Evolutionary conservation across 2,888 invertebrate genomes (phyloP).

Genomic region (Eilema sororculum): DNA sequence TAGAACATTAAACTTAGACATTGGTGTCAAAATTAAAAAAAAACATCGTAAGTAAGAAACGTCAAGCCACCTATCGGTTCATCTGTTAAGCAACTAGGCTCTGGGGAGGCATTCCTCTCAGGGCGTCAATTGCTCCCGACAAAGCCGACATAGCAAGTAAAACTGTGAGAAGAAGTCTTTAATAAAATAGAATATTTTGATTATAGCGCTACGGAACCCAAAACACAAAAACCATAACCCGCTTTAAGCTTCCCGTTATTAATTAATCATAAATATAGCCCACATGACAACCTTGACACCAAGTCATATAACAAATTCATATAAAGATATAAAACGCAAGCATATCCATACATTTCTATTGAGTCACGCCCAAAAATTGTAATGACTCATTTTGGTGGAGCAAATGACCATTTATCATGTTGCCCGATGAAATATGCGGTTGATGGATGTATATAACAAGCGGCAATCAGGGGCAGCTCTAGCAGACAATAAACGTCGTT

Average conservation of each 20-base stretch:
- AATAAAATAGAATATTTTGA: too few relatives aligned
- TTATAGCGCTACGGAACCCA: not conserved
- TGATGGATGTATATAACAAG: constrained; percentile 46
- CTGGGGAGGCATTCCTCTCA: too few relatives aligned
- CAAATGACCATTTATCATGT: constrained; percentile 44
- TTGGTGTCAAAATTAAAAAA: too few relatives aligned
- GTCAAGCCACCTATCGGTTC: too few relatives aligned
- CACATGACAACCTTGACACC: constrained; percentile 36
- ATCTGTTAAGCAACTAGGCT: too few relatives aligned
- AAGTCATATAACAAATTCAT: constrained; percentile 10
- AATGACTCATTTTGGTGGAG: constrained; percentile 37
- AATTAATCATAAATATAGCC: constrained; percentile 22
- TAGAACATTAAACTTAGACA: too few relatives aligned
- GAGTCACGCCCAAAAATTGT: constrained; percentile 27
- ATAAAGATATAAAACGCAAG: constrained; percentile 9
- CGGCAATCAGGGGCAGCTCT: constrained; percentile 51
- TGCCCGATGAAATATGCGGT: constrained; percentile 35
- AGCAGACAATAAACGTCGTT: constrained; percentile 52
- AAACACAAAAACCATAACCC: not conserved
- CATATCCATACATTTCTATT: constrained; percentile 26
- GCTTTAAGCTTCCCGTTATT: constrained; percentile 4
- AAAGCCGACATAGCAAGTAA: too few relatives aligned
- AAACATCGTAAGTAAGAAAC: too few relatives aligned
- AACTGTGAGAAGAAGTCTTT: too few relatives aligned
- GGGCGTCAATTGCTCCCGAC: too few relatives aligned